A percentile compares a stretch with the other conserved stretches of the same genome.
Conservation (phyloP, 1,140 invertebrate genomes). For the Cepaea nemoralis region DNA sequence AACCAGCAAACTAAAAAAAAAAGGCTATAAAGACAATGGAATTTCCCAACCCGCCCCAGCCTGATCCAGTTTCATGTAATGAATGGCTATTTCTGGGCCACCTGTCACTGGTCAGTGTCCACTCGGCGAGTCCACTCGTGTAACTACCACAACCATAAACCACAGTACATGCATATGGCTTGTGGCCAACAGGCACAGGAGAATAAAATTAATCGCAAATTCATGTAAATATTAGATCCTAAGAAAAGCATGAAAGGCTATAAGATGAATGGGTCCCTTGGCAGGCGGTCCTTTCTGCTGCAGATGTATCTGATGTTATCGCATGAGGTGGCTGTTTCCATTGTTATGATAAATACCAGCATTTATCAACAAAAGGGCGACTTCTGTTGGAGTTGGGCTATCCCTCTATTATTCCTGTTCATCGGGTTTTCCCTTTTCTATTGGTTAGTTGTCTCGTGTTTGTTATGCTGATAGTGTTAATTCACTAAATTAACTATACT, state of each 20-base stretch:
- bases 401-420: too few species aligned
- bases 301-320: neutral
- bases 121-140: neutral
- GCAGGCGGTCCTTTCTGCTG: neutral
- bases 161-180: neutral
- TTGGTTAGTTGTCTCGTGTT: too few species aligned
- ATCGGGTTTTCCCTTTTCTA: too few species aligned
- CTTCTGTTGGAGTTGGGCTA: too few species aligned
- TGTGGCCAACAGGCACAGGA: neutral
- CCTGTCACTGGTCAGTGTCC: slow-evolving; percentile 5
- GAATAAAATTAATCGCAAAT: neutral
- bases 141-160: neutral
- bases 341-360: slow-evolving; percentile 32
- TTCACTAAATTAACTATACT: too few species aligned
- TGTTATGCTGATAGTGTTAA: too few species aligned
- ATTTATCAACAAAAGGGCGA: neutral
- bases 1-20: too few species aligned
- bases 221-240: neutral
- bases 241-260: neutral
- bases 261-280: neutral
- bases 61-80: neutral
- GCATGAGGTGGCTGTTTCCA: neutral
- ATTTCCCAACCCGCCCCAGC: neutral
- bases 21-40: too few species aligned
- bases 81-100: neutral